phyloP scores from a whole-genome alignment of 1,140 invertebrate genomes.

The Drosophila subobscura region DNA sequence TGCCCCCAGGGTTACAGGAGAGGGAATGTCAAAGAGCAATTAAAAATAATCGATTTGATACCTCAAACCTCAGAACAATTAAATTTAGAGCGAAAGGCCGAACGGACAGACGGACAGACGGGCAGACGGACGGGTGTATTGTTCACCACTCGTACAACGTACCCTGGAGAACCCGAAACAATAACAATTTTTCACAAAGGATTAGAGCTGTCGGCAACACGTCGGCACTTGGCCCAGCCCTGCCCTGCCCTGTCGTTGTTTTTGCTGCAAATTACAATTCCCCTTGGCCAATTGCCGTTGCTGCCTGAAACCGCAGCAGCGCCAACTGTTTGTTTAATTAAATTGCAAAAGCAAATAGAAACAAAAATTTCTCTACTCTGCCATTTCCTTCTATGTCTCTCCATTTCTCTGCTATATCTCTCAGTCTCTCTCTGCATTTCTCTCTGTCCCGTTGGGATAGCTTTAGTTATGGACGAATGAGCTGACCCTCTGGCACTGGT shows the following conservation, averaged over 20 bases:
- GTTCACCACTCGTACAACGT: no score
- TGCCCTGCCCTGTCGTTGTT: conserved; percentile 42
- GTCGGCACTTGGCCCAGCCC: conserved; percentile 67
- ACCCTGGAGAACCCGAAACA: conserved; percentile 51
- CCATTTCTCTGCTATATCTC: neutral
- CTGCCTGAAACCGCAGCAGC: conserved; percentile 62
- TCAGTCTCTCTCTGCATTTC: no score
- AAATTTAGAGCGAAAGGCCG: conserved; percentile 59
- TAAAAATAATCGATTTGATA: conserved; percentile 66
- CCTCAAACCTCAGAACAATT: conserved; percentile 54
- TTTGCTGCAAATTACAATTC: conserved; percentile 70
- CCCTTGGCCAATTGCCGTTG: conserved; percentile 54
- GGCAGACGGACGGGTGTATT: no score
- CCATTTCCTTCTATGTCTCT: neutral
- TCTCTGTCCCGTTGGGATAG: conserved; percentile 1
- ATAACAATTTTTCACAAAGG: conserved; percentile 81
- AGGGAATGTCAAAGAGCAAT: conserved; percentile 55
- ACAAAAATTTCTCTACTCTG: conserved; percentile 9
- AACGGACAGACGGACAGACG: neutral
- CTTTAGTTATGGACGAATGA: conserved; percentile 51
- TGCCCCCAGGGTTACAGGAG: conserved; percentile 4
- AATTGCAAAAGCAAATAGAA: conserved; percentile 61
- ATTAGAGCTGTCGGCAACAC: conserved; percentile 75
- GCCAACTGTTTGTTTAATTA: conserved; percentile 78
- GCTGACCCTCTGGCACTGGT: conserved; percentile 32